Conservation (phyloP, 2,113 vertebrate species). For the Cichladusa arquata region DNA sequence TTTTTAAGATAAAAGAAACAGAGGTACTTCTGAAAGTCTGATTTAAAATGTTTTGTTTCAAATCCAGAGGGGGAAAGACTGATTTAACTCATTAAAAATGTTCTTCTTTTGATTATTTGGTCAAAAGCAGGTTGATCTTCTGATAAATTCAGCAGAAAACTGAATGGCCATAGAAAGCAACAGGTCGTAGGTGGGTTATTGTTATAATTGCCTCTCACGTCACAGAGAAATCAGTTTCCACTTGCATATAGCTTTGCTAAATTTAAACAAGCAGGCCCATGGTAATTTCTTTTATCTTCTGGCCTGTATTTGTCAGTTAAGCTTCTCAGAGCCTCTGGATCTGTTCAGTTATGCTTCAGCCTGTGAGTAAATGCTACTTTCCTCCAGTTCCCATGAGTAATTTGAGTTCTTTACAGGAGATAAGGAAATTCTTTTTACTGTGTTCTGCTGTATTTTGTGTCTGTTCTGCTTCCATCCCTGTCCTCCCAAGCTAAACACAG, state of each 20-base stretch:
- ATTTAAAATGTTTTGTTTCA: neutral
- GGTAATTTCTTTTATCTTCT: neutral
- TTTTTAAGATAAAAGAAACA: conserved; percentile 9
- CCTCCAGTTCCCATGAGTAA: neutral
- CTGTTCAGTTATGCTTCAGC: neutral
- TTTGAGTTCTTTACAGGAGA: neutral
- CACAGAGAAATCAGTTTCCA: neutral
- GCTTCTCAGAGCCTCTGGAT: neutral
- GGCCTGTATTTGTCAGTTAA: neutral
- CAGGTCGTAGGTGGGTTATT: neutral
- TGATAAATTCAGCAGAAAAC: neutral
- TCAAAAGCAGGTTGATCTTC: neutral
- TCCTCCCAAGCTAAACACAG: neutral
- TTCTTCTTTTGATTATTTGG: neutral
- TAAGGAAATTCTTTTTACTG: neutral
- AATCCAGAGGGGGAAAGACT: neutral
- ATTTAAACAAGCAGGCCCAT: neutral
- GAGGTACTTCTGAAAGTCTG: neutral
- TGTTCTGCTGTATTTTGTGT: neutral
- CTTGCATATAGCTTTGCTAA: neutral
- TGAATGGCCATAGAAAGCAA: neutral
- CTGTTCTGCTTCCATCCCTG: neutral
- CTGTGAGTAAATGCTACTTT: conserved; percentile 1
- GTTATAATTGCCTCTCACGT: neutral
- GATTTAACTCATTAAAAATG: neutral